Percentiles rank a stretch among this genome's conserved stretches.
These are phyloP conservation scores for Ophioninae sp. DNA, from an alignment of 2,888 invertebrate species.

Conservation along the genomic window DNA sequence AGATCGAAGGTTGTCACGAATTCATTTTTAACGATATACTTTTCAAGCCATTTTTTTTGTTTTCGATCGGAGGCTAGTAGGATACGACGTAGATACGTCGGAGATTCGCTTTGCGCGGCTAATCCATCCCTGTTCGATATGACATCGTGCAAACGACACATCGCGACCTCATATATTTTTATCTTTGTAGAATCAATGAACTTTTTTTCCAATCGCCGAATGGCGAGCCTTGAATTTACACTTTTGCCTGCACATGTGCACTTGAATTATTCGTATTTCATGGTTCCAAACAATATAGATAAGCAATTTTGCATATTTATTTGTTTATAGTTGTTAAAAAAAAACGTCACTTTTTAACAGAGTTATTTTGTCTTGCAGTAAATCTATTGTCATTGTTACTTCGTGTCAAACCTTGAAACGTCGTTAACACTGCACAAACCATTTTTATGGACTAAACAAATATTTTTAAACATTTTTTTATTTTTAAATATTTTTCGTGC, in stretches of 20 bases:
- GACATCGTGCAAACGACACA: slow-evolving; percentile 19
- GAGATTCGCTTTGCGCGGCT: slow-evolving; percentile 14
- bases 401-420: neutral
- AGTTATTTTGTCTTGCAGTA: neutral
- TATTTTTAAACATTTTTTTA: no score
- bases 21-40: slow-evolving; percentile 20
- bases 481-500: neutral
- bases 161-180: slow-evolving; percentile 46
- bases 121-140: slow-evolving; percentile 7
- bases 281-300: slow-evolving; percentile 18
- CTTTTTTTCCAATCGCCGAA: slow-evolving; percentile 15
- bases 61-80: slow-evolving; percentile 26
- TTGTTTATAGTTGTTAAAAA: slow-evolving; percentile 16
- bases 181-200: slow-evolving; percentile 42
- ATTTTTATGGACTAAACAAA: neutral
- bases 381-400: neutral
- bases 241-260: neutral
- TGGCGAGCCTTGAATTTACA: neutral
- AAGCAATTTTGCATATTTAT: slow-evolving; percentile 17
- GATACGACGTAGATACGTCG: slow-evolving; percentile 34
- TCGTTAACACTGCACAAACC: neutral
- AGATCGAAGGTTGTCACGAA: slow-evolving; percentile 37
- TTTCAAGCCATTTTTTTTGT: slow-evolving; percentile 16
- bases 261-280: neutral
- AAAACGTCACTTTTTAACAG: neutral